Base-by-base conservation (phyloP, 2,888 invertebrate species). In the Isoperla grammatica region DNA sequence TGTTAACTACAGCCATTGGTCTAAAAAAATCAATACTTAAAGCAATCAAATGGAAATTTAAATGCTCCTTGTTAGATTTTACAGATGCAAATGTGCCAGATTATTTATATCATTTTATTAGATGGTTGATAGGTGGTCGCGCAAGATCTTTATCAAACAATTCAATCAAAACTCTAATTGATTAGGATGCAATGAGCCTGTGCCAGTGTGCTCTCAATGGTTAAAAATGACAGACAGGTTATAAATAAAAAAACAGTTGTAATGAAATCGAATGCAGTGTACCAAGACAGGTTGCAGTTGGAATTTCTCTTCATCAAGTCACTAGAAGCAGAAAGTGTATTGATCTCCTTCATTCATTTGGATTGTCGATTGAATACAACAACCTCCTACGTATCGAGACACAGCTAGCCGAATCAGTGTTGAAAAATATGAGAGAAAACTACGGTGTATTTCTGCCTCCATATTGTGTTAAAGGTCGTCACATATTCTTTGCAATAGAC, bases 401-500 rank as follows among this genome's bases (percentile, higher is more conserved):
- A 6, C 45, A 42, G 17, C 12, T 59, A 40, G 50, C 40, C n/a
- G 22, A 37, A 53, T 39, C 9, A 42, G 59, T 59, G 12, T 13
- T 54, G 23, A 12, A 49, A 19, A 35, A 39, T 8, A 59, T 59
- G 54, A 45, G 13, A 23, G n/a, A 42, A 42, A 55, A 59, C 43
- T 2, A 43, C 15, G 59, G 55, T 8, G 35, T 55, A 20, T 59
- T 43, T 37, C 22, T 60, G 20, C 61, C 56, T 11, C 42, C 12
- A 23, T 53, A 59, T 22, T 39, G 54, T 29, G 42, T 61, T 2
- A 49, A 42, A 56, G 60, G 37, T 15, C 46, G 56, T 6, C 60
- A 49, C 45, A 49, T 56, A 13, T 56, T 42, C 37, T 62, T 59
- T 60, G 62, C 62, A 12, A 56, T 50, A 23, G 59, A 62, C 29